phyloP scores from a whole-genome alignment of 2,113 vertebrate genomes.

The rabbit (Oryctolagus cuniculus) region mOryCun1.1 NC_091435.1:67162001-67162500 shows the following conservation, averaged over 20 bases:
- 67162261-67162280: background rate
- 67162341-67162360: conserved; percentile 27
- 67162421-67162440: background rate
- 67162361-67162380: conserved; percentile 11
- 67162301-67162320: conserved; percentile 39
- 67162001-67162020: background rate
- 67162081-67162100: background rate
- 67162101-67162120: conserved; percentile 30
- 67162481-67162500: background rate
- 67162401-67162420: conserved; percentile 50
- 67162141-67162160: background rate
- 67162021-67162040: background rate
- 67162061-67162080: conserved; percentile 26
- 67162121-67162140: conserved; percentile 49
- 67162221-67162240: conserved; percentile 33
- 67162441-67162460: conserved; percentile 55
- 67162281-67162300: conserved; percentile 53
- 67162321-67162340: conserved; percentile 13
- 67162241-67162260: conserved; percentile 26
- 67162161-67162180: background rate
- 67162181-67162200: conserved; percentile 25
- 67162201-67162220: background rate
- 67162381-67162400: background rate
- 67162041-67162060: background rate
- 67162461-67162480: background rate